Evolutionary conservation across 2,113 vertebrate species (phyloP).

Genomic region (Leptosomus discolor): DNA sequence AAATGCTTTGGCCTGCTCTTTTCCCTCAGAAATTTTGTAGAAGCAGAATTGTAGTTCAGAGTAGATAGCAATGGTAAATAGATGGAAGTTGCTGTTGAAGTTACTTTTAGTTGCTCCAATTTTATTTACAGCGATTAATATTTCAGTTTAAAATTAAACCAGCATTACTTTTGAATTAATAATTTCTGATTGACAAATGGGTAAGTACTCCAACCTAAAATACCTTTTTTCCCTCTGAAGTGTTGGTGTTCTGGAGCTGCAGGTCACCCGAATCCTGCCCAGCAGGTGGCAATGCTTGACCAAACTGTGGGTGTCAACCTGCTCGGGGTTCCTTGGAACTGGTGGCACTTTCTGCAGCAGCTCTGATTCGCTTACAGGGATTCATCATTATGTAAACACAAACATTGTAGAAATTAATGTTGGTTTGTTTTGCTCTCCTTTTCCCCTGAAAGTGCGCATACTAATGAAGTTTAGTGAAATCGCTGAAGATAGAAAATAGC

Average conservation of each 20-base stretch:
- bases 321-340: background rate
- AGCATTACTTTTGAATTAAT: accelerated
- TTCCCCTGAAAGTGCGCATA: background rate
- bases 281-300: slow-evolving; percentile 60
- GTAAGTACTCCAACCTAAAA: accelerated
- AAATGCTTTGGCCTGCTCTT: background rate
- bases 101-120: background rate
- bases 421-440: background rate
- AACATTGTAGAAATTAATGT: background rate
- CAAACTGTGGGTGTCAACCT: background rate
- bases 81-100: background rate
- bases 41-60: background rate
- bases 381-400: background rate
- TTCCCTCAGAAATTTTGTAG: background rate
- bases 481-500: accelerated
- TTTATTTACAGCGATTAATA: background rate
- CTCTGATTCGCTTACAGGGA: accelerated
- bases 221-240: no score
- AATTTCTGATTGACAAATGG: background rate
- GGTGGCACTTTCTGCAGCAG: background rate
- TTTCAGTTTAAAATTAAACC: background rate
- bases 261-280: background rate
- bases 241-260: background rate
- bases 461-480: background rate
- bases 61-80: background rate